These are phyloP conservation scores for Puntigrus tetrazona DNA, from an alignment of 2,113 vertebrate genomes.

Conservation along the genomic window DNA sequence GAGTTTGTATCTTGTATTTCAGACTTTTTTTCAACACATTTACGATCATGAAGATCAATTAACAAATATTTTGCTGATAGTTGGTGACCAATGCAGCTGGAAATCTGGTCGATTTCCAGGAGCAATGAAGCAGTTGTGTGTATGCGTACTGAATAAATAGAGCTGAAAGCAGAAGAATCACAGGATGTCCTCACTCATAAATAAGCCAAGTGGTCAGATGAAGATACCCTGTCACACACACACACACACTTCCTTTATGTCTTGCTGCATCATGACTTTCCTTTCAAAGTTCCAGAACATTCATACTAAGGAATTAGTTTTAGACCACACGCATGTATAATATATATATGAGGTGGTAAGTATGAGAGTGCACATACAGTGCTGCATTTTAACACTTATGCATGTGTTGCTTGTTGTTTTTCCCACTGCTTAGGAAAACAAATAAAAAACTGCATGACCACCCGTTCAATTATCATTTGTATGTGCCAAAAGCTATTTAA, in stretches of 20 bases:
- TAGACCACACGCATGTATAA: not conserved
- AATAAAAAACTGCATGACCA: not conserved
- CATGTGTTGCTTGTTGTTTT: not conserved
- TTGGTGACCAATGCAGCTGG: not conserved
- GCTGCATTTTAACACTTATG: not conserved
- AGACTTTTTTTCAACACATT: not conserved
- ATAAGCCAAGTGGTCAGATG: conserved; percentile 48
- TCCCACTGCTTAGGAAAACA: not conserved
- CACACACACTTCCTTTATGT: conserved; percentile 56
- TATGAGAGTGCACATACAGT: not conserved
- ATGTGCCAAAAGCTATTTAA: not conserved
- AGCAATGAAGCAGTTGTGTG: not conserved
- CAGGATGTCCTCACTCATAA: conserved; percentile 74
- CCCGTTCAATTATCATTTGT: not conserved
- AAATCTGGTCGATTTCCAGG: not conserved
- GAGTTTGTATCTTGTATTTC: too few relatives aligned
- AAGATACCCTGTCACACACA: conserved; percentile 44
- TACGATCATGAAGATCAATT: not conserved
- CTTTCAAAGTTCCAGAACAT: conserved; percentile 19
- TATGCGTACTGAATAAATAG: conserved; percentile 1
- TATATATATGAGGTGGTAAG: not conserved
- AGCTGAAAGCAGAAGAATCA: conserved; percentile 53
- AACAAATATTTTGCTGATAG: not conserved
- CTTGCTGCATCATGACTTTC: conserved; percentile 65
- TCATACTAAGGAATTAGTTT: not conserved